Evolutionary conservation across 2,797 vertebrate species (phyloP).

Genomic region (Adelosebastes latens): DNA sequence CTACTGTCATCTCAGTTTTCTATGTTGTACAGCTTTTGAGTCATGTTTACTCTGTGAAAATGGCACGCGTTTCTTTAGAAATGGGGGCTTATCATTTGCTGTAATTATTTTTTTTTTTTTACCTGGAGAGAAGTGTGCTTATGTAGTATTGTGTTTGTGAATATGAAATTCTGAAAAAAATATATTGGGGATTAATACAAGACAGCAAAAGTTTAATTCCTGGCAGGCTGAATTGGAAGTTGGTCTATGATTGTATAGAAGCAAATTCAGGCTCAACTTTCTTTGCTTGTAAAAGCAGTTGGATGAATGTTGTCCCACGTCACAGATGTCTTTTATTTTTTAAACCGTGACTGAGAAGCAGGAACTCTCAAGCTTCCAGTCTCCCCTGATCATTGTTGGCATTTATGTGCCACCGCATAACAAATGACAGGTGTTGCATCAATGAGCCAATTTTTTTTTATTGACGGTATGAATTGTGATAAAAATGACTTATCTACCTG

Average conservation of each 20-base stretch:
- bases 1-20: constrained; percentile 50
- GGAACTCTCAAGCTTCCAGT: constrained; percentile 10
- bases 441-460: constrained; percentile 82
- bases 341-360: constrained; percentile 33
- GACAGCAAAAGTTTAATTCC: constrained; percentile 5
- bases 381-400: constrained; percentile 31
- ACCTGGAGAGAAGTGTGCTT: constrained; percentile 14
- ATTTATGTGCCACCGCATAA: constrained; percentile 64
- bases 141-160: constrained; percentile 9
- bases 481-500: constrained; percentile 67
- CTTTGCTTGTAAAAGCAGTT: constrained; percentile 33
- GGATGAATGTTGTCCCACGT: constrained; percentile 48
- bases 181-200: constrained; percentile 37
- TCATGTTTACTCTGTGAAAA: constrained; percentile 50
- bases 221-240: constrained; percentile 32
- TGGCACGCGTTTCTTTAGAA: constrained; percentile 43
- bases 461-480: constrained; percentile 68
- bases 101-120: constrained; percentile 35
- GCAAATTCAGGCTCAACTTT: constrained; percentile 24
- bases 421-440: constrained; percentile 71
- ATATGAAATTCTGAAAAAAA: constrained; percentile 15
- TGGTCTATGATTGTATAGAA: constrained; percentile 14
- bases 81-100: constrained; percentile 40
- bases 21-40: constrained; percentile 39
- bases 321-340: constrained; percentile 29